phyloP scores from a whole-genome alignment of 1,140 invertebrate species.

The Zaprionus tsacasi region DNA sequence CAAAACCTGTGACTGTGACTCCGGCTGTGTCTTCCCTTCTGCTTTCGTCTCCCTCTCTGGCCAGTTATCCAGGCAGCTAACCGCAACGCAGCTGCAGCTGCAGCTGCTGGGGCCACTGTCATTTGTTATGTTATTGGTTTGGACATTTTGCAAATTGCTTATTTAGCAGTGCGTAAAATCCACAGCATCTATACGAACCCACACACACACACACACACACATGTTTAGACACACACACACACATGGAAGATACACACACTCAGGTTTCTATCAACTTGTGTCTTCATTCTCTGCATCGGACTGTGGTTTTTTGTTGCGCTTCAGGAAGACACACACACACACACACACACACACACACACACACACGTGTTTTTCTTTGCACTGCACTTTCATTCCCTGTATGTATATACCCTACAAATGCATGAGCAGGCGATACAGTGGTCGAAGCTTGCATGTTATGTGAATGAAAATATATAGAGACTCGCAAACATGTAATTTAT shows the following conservation, averaged over 20 bases:
- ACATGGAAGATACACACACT: not conserved
- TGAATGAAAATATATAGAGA: too few relatives aligned
- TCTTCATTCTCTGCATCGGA: not conserved
- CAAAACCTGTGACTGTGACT: not conserved
- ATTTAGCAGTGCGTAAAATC: constrained; percentile 82
- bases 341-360: constrained; percentile 31
- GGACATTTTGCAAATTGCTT: constrained; percentile 83
- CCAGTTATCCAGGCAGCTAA: constrained; percentile 47
- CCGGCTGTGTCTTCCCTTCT: not conserved
- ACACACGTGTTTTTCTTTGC: constrained; percentile 49
- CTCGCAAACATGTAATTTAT: too few relatives aligned
- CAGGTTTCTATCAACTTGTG: constrained; percentile 7
- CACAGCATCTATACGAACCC: constrained; percentile 42
- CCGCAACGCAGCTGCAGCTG: constrained; percentile 48
- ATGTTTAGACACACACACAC: not conserved
- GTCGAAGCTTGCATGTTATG: not conserved
- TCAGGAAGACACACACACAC: constrained; percentile 13
- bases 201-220: not conserved
- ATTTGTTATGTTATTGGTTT: constrained; percentile 83
- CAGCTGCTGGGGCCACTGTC: constrained; percentile 57
- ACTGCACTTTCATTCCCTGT: constrained; percentile 8
- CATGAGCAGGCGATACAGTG: not conserved
- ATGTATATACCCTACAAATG: constrained; percentile 13
- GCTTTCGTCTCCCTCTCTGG: not conserved
- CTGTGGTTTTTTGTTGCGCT: constrained; percentile 31